Evolutionary conservation across 2,888 invertebrate species (phyloP), one percentile per base, ranked within the genome.

Genomic region (Caenorhabditis japonica): DNA sequence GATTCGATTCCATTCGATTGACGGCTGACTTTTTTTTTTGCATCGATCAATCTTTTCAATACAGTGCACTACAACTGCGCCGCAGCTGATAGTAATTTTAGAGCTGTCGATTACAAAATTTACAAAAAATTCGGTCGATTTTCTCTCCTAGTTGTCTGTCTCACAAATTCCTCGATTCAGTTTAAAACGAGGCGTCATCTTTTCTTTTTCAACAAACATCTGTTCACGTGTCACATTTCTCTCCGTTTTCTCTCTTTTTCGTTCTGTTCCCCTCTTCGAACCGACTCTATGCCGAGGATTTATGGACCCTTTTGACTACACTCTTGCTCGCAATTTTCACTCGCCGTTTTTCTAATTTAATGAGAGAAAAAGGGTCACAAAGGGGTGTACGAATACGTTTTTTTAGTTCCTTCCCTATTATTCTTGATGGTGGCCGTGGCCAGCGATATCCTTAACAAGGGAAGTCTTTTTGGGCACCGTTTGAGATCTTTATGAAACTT

Each of bases 21-120:
- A 17, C 43, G 43, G 8, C 43, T 19, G 17, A 43, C 21, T 36
- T 46, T 49, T 33, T n/a, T n/a, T n/a, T n/a, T n/a, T n/a, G n/a
- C n/a, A 21, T 49, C 64, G 62, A 55, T 62, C 62, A 47, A 64
- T 64, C 49, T 47, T 56, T 15, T 51, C 21, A 25, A 30, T 30
- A 46, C 21, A 21, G 61, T 38, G 30, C 46, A 52, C 38, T 34
- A 19, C 41, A 53, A 61, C 36, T 53, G 49, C 34, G 34, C 30
- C 49, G 49, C 49, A 49, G 49, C 49, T 49, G 49, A 49, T 49
- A 49, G 49, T 49, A 43, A 27, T 55, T 17, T n/a, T n/a, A n/a
- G n/a, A n/a, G n/a, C n/a, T n/a, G n/a, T n/a, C n/a, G n/a, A n/a
- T n/a, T n/a, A n/a, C n/a, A n/a, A n/a, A n/a, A n/a, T n/a, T n/a